phyloP scores from a whole-genome alignment of 2,113 vertebrate species.

The Ptyas mucosa region DNA sequence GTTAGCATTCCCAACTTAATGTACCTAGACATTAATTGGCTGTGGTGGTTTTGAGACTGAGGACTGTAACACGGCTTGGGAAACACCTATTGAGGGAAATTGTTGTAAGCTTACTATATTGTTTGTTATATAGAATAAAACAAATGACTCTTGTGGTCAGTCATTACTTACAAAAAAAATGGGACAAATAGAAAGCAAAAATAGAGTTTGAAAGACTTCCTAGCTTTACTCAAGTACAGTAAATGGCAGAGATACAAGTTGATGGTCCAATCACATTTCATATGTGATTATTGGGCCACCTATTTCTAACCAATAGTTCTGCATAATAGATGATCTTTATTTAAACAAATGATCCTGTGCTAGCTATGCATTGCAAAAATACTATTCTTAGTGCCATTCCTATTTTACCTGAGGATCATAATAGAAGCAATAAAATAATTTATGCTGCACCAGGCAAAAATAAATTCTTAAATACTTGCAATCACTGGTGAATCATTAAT shows the following conservation, averaged over 20 bases:
- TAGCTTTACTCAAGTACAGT: background rate
- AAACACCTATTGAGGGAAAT: background rate
- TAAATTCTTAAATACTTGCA: background rate
- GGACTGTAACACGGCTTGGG: background rate
- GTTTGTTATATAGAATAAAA: background rate
- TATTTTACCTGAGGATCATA: background rate
- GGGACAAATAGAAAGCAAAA: background rate
- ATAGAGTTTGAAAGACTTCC: background rate
- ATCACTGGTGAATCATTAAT: background rate
- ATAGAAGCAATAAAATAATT: background rate
- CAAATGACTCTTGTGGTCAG: background rate
- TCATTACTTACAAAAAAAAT: background rate
- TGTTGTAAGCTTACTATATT: background rate
- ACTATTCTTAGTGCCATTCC: background rate
- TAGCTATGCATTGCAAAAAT: background rate
- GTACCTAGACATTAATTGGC: background rate
- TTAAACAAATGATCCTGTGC: background rate
- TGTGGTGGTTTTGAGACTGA: background rate
- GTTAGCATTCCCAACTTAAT: background rate
- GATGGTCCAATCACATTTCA: background rate
- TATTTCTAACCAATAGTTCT: background rate
- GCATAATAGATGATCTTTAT: background rate
- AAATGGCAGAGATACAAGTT: background rate
- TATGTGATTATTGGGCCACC: background rate
- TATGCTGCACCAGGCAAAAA: background rate